These are phyloP conservation scores for Tribolium castaneum DNA, from an alignment of 1,140 invertebrate genomes.

Conservation along the genomic window DNA sequence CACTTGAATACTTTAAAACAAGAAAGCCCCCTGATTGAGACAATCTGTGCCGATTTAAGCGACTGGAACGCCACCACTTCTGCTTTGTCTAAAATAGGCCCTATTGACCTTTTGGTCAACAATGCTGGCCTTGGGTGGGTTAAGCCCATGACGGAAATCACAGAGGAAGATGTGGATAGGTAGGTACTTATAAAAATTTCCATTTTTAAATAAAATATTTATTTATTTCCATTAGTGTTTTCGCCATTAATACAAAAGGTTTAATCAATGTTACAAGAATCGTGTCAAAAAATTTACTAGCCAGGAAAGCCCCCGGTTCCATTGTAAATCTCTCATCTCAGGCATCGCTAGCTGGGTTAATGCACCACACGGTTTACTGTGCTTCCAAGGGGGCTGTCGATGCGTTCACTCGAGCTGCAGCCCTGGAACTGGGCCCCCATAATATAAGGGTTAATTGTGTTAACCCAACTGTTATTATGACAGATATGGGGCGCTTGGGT, in stretches of 20 bases:
- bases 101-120: conserved; percentile 84
- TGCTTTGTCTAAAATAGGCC: conserved; percentile 68
- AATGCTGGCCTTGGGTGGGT: conserved; percentile 79
- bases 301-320: conserved; percentile 76
- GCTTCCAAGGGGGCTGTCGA: conserved; percentile 77
- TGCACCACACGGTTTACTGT: conserved; percentile 72
- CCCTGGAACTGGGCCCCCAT: conserved; percentile 85
- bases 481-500: conserved; percentile 84
- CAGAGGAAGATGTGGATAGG: conserved; percentile 75
- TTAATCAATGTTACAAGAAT: conserved; percentile 86
- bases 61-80: conserved; percentile 81
- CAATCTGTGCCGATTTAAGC: conserved; percentile 76
- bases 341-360: conserved; percentile 76
- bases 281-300: conserved; percentile 79
- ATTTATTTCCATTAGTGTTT: conserved; percentile 72
- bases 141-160: conserved; percentile 74
- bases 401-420: conserved; percentile 79
- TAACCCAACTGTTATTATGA: conserved; percentile 93
- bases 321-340: conserved; percentile 95
- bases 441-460: conserved; percentile 90
- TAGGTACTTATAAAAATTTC: no score
- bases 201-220: no score
- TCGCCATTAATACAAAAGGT: conserved; percentile 87
- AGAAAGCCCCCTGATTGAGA: conserved; percentile 73
- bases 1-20: conserved; percentile 68